phyloP scores from a whole-genome alignment of 2,888 invertebrate genomes.

The Acronicta alni region DNA sequence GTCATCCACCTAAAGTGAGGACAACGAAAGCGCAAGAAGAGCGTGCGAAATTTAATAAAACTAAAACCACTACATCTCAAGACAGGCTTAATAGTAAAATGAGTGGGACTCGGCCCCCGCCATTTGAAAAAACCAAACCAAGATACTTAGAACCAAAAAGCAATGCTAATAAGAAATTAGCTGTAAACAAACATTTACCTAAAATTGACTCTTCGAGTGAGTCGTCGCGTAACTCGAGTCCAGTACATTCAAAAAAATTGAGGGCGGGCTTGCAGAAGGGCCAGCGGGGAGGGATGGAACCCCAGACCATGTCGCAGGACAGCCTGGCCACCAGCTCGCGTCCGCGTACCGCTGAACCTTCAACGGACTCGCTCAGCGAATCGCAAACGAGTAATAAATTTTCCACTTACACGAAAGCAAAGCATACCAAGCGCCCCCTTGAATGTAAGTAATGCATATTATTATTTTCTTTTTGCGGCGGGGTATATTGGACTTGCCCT shows the following conservation, averaged over 20 bases:
- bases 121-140: slow-evolving; percentile 84
- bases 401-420: slow-evolving; percentile 80
- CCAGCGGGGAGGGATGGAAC: slow-evolving; percentile 70
- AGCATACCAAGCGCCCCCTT: slow-evolving; percentile 68
- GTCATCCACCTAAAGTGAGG: slow-evolving; percentile 70
- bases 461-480: slow-evolving; percentile 3
- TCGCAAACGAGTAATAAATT: slow-evolving; percentile 78
- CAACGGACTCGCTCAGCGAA: slow-evolving; percentile 83
- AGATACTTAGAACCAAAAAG: slow-evolving; percentile 90
- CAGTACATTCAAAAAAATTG: slow-evolving; percentile 83
- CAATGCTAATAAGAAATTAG: slow-evolving; percentile 64
- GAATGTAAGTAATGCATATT: slow-evolving; percentile 70
- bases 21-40: slow-evolving; percentile 84
- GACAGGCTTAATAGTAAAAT: slow-evolving; percentile 58
- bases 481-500: no score
- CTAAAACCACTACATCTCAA: slow-evolving; percentile 68
- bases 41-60: slow-evolving; percentile 78
- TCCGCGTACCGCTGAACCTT: slow-evolving; percentile 83
- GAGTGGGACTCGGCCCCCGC: slow-evolving; percentile 35
- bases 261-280: slow-evolving; percentile 71
- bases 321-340: slow-evolving; percentile 83
- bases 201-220: slow-evolving; percentile 90
- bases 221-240: slow-evolving; percentile 92
- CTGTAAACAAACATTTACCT: slow-evolving; percentile 77
- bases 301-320: slow-evolving; percentile 83